Base-by-base conservation (phyloP, 2,888 invertebrate species). In the Capitulum mitella region DNA sequence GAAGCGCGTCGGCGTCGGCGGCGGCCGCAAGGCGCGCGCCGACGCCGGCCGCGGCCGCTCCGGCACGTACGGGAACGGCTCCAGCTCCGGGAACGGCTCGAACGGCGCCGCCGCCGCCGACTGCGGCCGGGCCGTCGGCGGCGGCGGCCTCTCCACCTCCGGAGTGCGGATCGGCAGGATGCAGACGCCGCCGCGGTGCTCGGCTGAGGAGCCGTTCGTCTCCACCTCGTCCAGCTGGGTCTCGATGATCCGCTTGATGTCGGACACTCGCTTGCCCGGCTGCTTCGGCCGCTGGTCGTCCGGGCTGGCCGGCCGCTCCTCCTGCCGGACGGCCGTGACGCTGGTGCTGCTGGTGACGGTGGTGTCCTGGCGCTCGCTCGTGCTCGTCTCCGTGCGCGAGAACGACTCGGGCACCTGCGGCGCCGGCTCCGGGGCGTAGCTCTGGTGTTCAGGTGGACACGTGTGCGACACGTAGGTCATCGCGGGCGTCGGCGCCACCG, bases 61-160 rank as follows among this genome's bases (percentile, higher is more conserved):
- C 3, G 88, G 85, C 84, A 84, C 86, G 81, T 86, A 88, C 12
- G 88, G 87, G 82, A 88, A 87, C 14, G 87, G 87, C 83, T 88
- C 87, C 79, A 87, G 84, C 82, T 86, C 86, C 79, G 84, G 87
- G 83, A 86, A 87, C 82, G 82, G 85, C 83, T 86, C 86, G 83
- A 85, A 86, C 26, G 85, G 46, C 29, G 22, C 37, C n/a, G 48
- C 34, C 32, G 78, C 48, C 32, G 22, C 70, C 64, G 64, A 48
- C 46, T 48, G 64, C 3, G 70, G 26, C 34, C 61, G 43, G 12
- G 46, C 32, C 74, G 19, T 34, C 74, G 48, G 70, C 43, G 78
- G 78, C n/a, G 26, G 22, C 54, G 51, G 5, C 32, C n/a, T 16
- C 29, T 64, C 70, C 6, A 26, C 32, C 6, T 64, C 78, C 22